These are phyloP conservation scores for Phalangium opilio DNA, from an alignment of 2,888 invertebrate species.

Conservation along the genomic window DNA sequence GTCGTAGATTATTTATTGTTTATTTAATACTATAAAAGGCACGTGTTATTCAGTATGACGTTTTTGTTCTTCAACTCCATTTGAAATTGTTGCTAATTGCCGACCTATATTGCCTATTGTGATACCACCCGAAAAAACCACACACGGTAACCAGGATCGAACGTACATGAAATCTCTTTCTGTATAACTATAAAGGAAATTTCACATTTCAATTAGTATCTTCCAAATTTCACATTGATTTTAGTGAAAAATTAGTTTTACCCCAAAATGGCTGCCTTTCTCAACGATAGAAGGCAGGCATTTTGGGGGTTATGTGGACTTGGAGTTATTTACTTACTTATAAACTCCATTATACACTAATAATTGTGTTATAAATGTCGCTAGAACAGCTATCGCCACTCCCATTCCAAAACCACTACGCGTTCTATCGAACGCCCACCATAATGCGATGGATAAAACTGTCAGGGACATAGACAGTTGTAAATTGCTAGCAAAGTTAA, in stretches of 20 bases:
- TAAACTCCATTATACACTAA: constrained; percentile 34
- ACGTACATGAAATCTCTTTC: constrained; percentile 34
- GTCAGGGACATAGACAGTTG: constrained; percentile 33
- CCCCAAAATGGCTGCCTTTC: too few species aligned
- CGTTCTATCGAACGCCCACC: constrained; percentile 36
- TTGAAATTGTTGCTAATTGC: constrained; percentile 27
- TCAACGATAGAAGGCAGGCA: too few species aligned
- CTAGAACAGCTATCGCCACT: constrained; percentile 31
- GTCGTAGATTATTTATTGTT: too few species aligned
- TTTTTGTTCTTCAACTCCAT: too few species aligned
- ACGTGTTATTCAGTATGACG: too few species aligned
- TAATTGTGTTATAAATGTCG: constrained; percentile 32
- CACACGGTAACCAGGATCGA: constrained; percentile 33
- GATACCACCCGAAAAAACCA: constrained; percentile 36
- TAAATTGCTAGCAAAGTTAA: constrained; percentile 33
- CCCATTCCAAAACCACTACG: constrained; percentile 33
- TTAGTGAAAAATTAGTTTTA: too few species aligned
- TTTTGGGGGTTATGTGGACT: too few species aligned
- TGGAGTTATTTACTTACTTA: constrained; percentile 29
- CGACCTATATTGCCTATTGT: constrained; percentile 35
- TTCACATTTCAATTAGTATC: neutral
- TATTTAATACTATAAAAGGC: too few species aligned
- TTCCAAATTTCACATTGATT: neutral
- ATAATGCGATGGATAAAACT: constrained; percentile 34
- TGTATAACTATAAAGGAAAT: constrained; percentile 27